These are phyloP conservation scores for Microplitis demolitor DNA, from an alignment of 1,140 invertebrate species.

Conservation along the genomic window DNA sequence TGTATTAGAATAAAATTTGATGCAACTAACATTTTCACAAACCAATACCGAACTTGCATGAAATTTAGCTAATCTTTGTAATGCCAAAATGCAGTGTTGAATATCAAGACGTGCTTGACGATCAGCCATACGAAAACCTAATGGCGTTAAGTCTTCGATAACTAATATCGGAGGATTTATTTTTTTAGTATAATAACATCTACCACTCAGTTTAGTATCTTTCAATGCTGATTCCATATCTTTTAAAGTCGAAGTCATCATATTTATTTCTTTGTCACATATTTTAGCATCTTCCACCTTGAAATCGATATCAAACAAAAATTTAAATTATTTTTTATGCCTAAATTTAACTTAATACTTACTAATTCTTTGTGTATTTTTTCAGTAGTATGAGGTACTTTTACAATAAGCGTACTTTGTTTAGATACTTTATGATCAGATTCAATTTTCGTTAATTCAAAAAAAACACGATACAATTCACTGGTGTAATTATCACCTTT, in stretches of 20 bases:
- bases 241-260: conserved; percentile 49
- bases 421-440: conserved; percentile 22
- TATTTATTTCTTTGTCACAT: conserved; percentile 51
- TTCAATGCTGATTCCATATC: conserved; percentile 49
- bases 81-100: conserved; percentile 57
- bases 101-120: conserved; percentile 62
- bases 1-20: neutral
- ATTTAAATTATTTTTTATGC: too few species aligned
- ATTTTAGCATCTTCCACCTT: conserved; percentile 40
- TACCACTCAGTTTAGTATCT: conserved; percentile 35
- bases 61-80: conserved; percentile 64
- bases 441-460: conserved; percentile 35
- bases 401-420: conserved; percentile 46
- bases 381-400: conserved; percentile 38
- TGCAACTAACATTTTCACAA: conserved; percentile 56
- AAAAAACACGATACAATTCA: conserved; percentile 50
- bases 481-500: conserved; percentile 62
- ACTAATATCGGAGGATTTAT: conserved; percentile 57
- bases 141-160: conserved; percentile 60
- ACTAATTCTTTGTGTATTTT: conserved; percentile 42
- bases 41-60: conserved; percentile 64
- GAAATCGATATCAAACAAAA: too few species aligned
- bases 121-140: conserved; percentile 64
- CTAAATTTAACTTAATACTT: conserved; percentile 8
- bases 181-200: conserved; percentile 43